Conservation (phyloP, 1,140 invertebrate genomes). For the Penaeus japonicus region DNA sequence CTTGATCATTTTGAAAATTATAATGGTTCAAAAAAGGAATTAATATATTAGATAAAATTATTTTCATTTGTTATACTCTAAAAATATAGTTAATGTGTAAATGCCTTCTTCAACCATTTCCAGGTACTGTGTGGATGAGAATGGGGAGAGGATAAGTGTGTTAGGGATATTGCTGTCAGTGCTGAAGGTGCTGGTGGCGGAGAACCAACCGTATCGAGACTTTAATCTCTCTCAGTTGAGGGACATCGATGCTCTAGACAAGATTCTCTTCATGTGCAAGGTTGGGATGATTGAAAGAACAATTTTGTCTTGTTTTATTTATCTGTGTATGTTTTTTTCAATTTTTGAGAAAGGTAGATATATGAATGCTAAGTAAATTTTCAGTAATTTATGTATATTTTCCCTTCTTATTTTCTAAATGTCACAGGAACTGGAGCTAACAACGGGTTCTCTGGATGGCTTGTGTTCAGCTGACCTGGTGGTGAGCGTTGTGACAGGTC, state of each 20-base stretch:
- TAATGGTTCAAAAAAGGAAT: too few species aligned
- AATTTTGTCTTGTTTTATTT: background rate
- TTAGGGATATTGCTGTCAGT: conserved; percentile 33
- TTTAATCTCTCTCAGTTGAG: conserved; percentile 42
- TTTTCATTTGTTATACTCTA: too few species aligned
- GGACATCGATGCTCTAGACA: conserved; percentile 46
- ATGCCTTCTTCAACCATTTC: background rate
- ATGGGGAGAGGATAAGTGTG: conserved; percentile 22
- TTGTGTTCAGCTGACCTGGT: conserved; percentile 20
- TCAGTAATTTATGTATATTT: too few species aligned
- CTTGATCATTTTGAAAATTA: too few species aligned
- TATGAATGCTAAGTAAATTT: too few species aligned
- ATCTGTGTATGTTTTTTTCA: too few species aligned
- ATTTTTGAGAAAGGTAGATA: too few species aligned
- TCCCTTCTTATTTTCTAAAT: background rate
- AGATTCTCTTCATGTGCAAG: conserved; percentile 51
- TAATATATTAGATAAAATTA: too few species aligned
- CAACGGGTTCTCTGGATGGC: conserved; percentile 26
- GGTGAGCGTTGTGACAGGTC: conserved; percentile 33
- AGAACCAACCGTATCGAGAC: conserved; percentile 40
- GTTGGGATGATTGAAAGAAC: background rate
- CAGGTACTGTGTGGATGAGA: conserved; percentile 44
- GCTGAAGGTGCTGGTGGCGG: conserved; percentile 27
- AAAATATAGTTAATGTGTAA: too few species aligned
- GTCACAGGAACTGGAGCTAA: conserved; percentile 34